Base-by-base conservation (phyloP, 2,113 vertebrate genomes). In the Macrotus californicus region DNA sequence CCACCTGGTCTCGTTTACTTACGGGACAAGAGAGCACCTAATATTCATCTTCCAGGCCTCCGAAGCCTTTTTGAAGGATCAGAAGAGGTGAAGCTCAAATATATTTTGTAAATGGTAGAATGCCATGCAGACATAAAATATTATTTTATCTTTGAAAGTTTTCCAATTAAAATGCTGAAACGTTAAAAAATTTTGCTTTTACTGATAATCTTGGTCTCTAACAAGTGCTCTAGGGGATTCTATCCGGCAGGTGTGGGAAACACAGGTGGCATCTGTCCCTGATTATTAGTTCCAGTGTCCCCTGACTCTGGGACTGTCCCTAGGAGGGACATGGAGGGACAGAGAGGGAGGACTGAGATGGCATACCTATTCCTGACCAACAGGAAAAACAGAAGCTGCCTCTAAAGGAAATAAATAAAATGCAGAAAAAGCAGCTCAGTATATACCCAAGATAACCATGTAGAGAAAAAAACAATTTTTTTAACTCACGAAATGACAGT, bases 131-230 rank as follows among this genome's bases (percentile, higher is more conserved):
- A 73, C 67, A 70, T 41, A 77, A 76, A 85, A 34, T 22, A 39
- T 59, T 91, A n/a, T 72, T 94, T 94, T 46, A 52, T 79, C 43
- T 93, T 72, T 43, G 59, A 52, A 76, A 70, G 6, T 90, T 92
- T 83, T 93, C 56, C 80, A 83, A 52, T 43, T 67, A 75, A 95
- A 91, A 61, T 61, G 26, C 24, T 46, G 50, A 85, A 86, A 31
- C 10, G 16, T 22, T 70, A 56, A 56, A 48, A 21, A 19, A 66
- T 75, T 56, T 94, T 69, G 31, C 61, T 73, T 89, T 92, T 48
- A 66, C 29, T 43, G 75, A 83, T 87, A 24, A 70, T 66, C 11
- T 73, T 16, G 59, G n/a, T 89, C 86, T 52, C 90, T 89, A 81
- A 72, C 13, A 86, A 85, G 67, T n/a, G 15, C 67, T 89, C 41